Base-by-base conservation (phyloP, 2,113 vertebrate genomes). In the Apteryx mantelli region DNA sequence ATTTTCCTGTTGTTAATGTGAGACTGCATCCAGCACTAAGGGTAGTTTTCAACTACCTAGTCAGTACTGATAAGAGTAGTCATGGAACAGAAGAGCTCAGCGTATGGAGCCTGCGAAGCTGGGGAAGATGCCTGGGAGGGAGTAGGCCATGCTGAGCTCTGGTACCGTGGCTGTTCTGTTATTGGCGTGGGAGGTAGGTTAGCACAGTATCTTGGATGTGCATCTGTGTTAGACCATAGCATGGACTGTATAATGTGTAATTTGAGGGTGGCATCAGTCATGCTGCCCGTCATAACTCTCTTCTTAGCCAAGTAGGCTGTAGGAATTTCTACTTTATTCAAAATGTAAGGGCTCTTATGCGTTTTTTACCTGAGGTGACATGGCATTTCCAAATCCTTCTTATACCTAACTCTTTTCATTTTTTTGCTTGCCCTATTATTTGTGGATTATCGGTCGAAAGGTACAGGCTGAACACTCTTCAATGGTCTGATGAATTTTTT, bases 141-240 rank as follows among this genome's bases (percentile, higher is more conserved):
- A 65, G 21, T 1, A 26, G 14, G 11, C 2, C 2, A 0, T 3
- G 11, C 1, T 32, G 6, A 65, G 11, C 6, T 46, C n/a, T 69
- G 70, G 24, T 38, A 20, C 32, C 75, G 40, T 22, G 25, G 0
- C n/a, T 16, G 14, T 2, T 46, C 44, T 42, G 19, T 14, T 17
- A 2, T 2, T n/a, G 48, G 25, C 13, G 32, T 46, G 28, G 32
- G 10, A 65, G 22, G 9, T 0, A 6, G 60, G 4, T 61, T 66
- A 56, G 12, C 36, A 20, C 7, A 25, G 0, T 11, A 28, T 7
- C 22, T 40, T 50, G 38, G 11, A 18, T 55, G 11, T 44, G 22
- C n/a, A 5, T 7, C 42, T 61, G 46, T 53, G 44, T 53, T 40
- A 32, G 24, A 76, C 38, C 10, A 10, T 25, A 28, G 5, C 2